phyloP scores from a whole-genome alignment of 2,888 invertebrate species.

The Prosapia bicincta region DNA sequence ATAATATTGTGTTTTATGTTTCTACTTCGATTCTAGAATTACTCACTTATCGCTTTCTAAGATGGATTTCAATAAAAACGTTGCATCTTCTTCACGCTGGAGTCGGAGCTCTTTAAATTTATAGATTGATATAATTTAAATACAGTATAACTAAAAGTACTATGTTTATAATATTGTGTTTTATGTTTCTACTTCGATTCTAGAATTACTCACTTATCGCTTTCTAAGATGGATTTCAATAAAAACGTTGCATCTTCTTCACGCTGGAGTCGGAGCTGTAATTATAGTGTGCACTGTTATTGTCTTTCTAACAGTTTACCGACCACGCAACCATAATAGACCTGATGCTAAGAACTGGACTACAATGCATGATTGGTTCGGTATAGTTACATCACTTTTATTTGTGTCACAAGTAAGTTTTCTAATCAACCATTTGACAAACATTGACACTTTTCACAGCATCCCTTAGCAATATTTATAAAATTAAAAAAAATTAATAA shows the following conservation, averaged over 20 bases:
- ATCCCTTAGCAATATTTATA: too few species aligned
- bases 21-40: background rate
- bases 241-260: background rate
- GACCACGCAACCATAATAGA: background rate
- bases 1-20: too few species aligned
- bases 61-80: background rate
- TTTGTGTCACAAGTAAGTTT: background rate
- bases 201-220: background rate
- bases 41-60: background rate
- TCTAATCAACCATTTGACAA: too few species aligned
- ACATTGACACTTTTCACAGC: too few species aligned
- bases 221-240: background rate
- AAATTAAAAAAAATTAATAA: too few species aligned
- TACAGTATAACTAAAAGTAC: too few species aligned
- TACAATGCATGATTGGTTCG: background rate
- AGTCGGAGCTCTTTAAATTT: background rate
- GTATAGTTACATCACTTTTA: background rate
- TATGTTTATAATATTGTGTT: too few species aligned
- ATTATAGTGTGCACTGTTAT: background rate
- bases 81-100: background rate
- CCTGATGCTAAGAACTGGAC: background rate
- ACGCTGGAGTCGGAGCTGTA: background rate
- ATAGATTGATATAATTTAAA: too few species aligned
- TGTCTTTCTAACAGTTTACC: background rate
- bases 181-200: background rate